phyloP scores from a whole-genome alignment of 2,888 invertebrate genomes.

The Drosophila emarginata region DNA sequence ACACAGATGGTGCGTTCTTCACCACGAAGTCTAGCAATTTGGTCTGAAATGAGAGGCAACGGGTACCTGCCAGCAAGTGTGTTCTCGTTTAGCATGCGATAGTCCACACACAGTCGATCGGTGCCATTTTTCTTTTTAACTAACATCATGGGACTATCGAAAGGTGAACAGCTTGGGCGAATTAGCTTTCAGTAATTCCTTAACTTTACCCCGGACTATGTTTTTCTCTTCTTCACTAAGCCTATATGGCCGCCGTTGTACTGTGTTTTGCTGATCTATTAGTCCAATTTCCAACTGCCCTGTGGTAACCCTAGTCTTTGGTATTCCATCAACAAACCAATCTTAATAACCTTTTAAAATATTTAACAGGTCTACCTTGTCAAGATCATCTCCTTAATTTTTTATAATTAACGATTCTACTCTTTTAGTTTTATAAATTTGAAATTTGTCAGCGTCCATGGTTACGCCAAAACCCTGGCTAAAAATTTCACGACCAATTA shows the following conservation, averaged over 20 bases:
- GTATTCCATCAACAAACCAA: no score
- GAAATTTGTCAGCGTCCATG: slow-evolving; percentile 2
- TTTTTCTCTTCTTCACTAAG: slow-evolving; percentile 15
- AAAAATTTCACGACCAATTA: slow-evolving; percentile 21
- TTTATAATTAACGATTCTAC: background rate
- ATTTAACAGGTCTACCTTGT: no score
- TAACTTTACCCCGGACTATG: no score
- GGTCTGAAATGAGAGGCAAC: slow-evolving; percentile 17
- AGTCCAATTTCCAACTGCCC: no score
- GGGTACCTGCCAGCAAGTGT: slow-evolving; percentile 21
- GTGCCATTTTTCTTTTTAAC: slow-evolving; percentile 27
- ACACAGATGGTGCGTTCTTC: no score
- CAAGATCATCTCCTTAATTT: background rate
- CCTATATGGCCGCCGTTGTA: background rate
- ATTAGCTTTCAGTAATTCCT: slow-evolving; percentile 10
- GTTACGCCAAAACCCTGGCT: no score
- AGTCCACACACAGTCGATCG: slow-evolving; percentile 19
- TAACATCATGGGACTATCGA: slow-evolving; percentile 23
- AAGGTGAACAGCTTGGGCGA: slow-evolving; percentile 26
- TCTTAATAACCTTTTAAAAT: no score
- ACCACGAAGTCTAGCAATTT: slow-evolving; percentile 8
- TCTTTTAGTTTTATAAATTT: background rate
- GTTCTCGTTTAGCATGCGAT: slow-evolving; percentile 17
- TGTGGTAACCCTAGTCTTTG: no score
- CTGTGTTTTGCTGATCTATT: no score